A percentile compares a stretch with the other conserved stretches of the same genome.
Conservation (phyloP, 2,113 vertebrate species). For the Ictidomys tridecemlineatus region DNA sequence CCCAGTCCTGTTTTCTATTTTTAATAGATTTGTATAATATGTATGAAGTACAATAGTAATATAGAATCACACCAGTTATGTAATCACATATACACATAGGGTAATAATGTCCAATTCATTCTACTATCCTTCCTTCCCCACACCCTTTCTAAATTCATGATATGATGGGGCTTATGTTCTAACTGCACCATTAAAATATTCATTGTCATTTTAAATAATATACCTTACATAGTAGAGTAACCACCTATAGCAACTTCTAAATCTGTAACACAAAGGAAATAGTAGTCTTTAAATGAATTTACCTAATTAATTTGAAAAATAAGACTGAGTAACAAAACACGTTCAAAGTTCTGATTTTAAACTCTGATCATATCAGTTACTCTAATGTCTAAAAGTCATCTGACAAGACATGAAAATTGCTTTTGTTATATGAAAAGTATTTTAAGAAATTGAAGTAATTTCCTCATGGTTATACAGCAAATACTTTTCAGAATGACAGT, state of each 20-base stretch:
- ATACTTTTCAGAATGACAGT: neutral
- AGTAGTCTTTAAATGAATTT: neutral
- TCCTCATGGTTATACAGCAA: neutral
- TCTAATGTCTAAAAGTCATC: neutral
- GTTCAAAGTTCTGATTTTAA: neutral
- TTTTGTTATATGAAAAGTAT: neutral
- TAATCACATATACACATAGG: too few species aligned
- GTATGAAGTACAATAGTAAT: neutral
- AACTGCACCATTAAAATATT: neutral
- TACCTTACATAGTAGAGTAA: too few species aligned
- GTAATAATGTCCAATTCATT: too few species aligned
- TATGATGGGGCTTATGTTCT: too few species aligned
- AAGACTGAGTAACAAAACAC: neutral
- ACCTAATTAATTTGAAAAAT: slow-evolving; percentile 10
- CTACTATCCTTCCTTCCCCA: too few species aligned
- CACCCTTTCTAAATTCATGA: too few species aligned
- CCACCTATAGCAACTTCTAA: too few species aligned
- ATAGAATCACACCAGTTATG: neutral
- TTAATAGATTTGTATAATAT: neutral
- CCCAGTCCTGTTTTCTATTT: too few species aligned
- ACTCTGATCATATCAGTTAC: neutral
- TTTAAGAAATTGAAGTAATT: neutral
- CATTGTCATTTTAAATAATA: neutral
- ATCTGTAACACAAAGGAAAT: too few species aligned
- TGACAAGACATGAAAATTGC: neutral